Percentiles rank a stretch among this genome's conserved stretches.
These are phyloP conservation scores for Drosophila azteca DNA, from an alignment of 1,140 invertebrate species.

Conservation along the genomic window DNA sequence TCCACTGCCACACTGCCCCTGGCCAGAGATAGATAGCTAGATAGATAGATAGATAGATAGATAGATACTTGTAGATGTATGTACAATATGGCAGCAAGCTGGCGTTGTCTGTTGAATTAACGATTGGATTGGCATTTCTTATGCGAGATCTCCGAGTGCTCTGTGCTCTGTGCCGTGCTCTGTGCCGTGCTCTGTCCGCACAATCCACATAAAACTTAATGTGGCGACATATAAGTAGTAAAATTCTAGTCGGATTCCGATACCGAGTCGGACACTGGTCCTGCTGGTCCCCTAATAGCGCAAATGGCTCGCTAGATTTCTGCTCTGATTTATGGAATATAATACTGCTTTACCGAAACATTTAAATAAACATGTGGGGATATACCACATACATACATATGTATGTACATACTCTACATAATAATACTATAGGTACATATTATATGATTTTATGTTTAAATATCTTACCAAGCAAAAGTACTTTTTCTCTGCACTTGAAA, in stretches of 20 bases:
- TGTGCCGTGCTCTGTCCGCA: not conserved
- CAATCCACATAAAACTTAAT: conserved; percentile 52
- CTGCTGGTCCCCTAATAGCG: conserved; percentile 37
- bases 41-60: too few species aligned
- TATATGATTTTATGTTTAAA: conserved; percentile 23
- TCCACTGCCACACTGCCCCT: not conserved
- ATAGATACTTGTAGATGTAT: too few species aligned
- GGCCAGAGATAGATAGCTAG: not conserved
- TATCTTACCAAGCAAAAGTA: conserved; percentile 9
- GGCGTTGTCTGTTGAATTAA: too few species aligned
- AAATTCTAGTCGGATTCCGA: too few species aligned
- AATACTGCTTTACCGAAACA: conserved; percentile 28
- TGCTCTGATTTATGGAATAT: conserved; percentile 69
- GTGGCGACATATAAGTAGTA: conserved; percentile 33
- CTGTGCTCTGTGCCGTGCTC: not conserved
- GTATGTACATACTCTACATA: too few species aligned
- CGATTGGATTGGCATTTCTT: conserved; percentile 20
- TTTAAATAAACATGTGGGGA: conserved; percentile 2
- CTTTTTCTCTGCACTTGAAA: conserved; percentile 49
- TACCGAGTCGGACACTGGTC: conserved; percentile 38
- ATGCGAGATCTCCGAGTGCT: conserved; percentile 30
- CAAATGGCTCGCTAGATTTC: conserved; percentile 55
- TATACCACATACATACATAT: not conserved
- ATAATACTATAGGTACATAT: not conserved
- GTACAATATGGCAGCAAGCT: too few species aligned